Evolutionary conservation across 2,888 invertebrate species (phyloP).

Genomic region (Rhaphigaster nebulosa): DNA sequence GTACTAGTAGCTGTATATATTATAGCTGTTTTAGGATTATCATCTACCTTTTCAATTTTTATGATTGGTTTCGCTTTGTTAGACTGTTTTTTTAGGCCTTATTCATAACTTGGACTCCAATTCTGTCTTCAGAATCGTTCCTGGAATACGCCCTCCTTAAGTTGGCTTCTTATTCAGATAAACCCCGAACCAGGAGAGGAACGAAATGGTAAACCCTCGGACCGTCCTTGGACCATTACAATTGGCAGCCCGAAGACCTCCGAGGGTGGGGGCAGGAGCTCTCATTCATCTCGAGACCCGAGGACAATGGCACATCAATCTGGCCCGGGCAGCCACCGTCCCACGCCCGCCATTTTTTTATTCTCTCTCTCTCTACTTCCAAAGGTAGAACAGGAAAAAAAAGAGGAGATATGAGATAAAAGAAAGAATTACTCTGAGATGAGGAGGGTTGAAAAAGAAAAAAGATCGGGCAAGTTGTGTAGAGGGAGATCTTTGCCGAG

Average conservation of each 20-base stretch:
- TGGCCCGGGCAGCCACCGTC: conserved; percentile 50
- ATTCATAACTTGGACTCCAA: not conserved
- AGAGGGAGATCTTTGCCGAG: conserved; percentile 36
- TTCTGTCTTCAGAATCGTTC: not conserved
- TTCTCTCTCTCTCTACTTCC: conserved; percentile 30
- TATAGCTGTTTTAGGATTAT: too few species aligned
- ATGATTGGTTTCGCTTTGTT: too few species aligned
- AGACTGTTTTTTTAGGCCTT: not conserved
- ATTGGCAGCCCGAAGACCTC: not conserved
- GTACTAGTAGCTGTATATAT: too few species aligned
- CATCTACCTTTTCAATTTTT: too few species aligned
- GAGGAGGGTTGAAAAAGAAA: conserved; percentile 27
- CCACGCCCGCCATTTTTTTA: conserved; percentile 54
- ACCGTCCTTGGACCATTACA: conserved; percentile 23
- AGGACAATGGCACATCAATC: conserved; percentile 56
- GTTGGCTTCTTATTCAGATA: conserved; percentile 21
- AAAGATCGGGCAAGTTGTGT: not conserved
- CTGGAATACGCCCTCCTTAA: too few species aligned
- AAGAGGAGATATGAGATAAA: conserved; percentile 42
- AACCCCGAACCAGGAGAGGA: not conserved
- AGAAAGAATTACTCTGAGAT: conserved; percentile 47
- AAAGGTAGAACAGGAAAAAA: conserved; percentile 28
- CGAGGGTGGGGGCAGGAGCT: not conserved
- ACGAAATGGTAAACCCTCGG: conserved; percentile 10
- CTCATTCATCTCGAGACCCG: conserved; percentile 48